Evolutionary conservation across 1,140 invertebrate species (phyloP).

Genomic region (Drosophila melanica): DNA sequence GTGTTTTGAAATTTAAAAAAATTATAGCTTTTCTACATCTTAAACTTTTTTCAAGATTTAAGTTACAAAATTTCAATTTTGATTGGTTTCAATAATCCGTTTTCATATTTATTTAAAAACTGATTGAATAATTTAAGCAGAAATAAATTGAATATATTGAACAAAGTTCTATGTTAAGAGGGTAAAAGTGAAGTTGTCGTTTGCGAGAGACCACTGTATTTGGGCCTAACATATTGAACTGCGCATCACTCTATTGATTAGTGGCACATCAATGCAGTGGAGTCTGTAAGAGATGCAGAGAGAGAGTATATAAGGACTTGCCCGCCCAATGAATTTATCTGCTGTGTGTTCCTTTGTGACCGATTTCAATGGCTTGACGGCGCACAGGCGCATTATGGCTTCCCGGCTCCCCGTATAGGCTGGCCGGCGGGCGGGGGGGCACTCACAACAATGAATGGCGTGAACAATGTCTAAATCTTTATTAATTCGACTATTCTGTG

Average conservation of each 20-base stretch:
- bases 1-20: too few relatives aligned
- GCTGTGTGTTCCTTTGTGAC: conserved; percentile 24
- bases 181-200: not conserved
- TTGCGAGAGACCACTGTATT: not conserved
- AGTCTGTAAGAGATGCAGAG: conserved; percentile 11
- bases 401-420: conserved; percentile 1
- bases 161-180: too few relatives aligned
- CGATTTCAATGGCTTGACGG: conserved; percentile 32
- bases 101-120: too few relatives aligned
- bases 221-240: conserved; percentile 1
- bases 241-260: conserved; percentile 29
- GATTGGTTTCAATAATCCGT: too few relatives aligned
- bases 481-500: conserved; percentile 78
- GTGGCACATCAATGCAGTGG: conserved; percentile 30
- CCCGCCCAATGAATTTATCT: conserved; percentile 42
- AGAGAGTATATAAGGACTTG: conserved; percentile 5
- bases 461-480: conserved; percentile 81
- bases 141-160: too few relatives aligned
- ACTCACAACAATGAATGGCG: conserved; percentile 56
- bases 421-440: not conserved
- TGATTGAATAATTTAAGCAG: too few relatives aligned
- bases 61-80: too few relatives aligned
- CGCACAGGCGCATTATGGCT: conserved; percentile 50
- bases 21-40: too few relatives aligned
- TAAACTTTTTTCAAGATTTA: too few relatives aligned